Base-by-base conservation (phyloP, 2,888 invertebrate species). In the Theristus sp. region DNA sequence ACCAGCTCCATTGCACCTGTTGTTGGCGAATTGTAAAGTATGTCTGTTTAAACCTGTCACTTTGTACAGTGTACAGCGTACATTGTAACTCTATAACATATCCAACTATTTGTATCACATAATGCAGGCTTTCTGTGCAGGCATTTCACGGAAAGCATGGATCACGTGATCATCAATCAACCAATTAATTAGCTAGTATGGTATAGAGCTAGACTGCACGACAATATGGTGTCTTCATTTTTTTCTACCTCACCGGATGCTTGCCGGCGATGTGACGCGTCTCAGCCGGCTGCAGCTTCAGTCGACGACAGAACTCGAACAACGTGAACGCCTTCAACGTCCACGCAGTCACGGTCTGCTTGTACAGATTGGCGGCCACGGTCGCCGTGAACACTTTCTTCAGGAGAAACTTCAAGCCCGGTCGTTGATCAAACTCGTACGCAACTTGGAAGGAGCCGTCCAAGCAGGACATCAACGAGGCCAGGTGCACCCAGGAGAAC, bases 281-380 rank as follows among this genome's bases (percentile, higher is more conserved):
- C n/a, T 49, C 49, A 3, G 20, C 24, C 24, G 49, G 49, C n/a
- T 49, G 20, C 49, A 49, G 3, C 10, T 38, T 38, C 20, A 49
- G 13, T 10, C 49, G 49, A n/a, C 49, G 49, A 24, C 68, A 67
- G 56, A 66, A 67, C 67, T 58, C 62, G 69, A 66, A 72, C 72
- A 22, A 69, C 69, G 31, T 72, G 73, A 66, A 71, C 65, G 65
- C 75, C 74, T 62, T 73, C 30, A 90, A 85, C 52, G 89, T 84
- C 84, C 89, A 89, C 0, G 89, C 86, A 0, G 89, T 87, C 38
- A 89, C 88, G 17, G 89, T 87, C 76, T 90, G 90, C 30, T 86
- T 86, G 73, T 89, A 89, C n/a, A 89, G 78, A 75, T 89, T 89
- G 1, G 89, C 88, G 2, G 88, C 87, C 67, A 85, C 82, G 54